Base-by-base conservation (phyloP, 2,113 vertebrate species). In the Epinephelus fuscoguttatus region DNA sequence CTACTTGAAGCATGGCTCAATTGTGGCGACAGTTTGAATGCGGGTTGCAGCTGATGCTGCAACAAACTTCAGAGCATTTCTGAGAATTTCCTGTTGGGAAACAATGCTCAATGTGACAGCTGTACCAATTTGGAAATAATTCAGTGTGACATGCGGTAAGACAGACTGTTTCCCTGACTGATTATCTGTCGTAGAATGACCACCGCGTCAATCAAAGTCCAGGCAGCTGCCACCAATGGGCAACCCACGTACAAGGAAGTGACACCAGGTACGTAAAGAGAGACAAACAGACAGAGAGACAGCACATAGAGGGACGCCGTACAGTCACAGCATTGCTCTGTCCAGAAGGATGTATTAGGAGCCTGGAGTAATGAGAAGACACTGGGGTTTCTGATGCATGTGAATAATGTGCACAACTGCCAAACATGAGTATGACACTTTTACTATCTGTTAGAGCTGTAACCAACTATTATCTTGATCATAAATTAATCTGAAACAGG, bases 51-150 rank as follows among this genome's bases (percentile, higher is more conserved):
- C 30, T 64, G 81, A 75, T 80, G 77, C 75, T 42, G 67, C 67
- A 83, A 89, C 61, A 74, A 64, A 75, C 63, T 27, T 53, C 13
- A 4, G 6, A 84, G 59, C 27, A 30, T 81, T 82, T 67, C 53
- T 55, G 49, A 82, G 40, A 45, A 64, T 81, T 64, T 75, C 6
- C 15, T 69, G 33, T 59, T 53, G 47, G 56, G 25, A 14, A 40
- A 53, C 4, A 21, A 73, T 52, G 23, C 14, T 25, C 14, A 11
- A 72, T 27, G 50, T 64, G 52, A 79, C 27, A 37, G 69, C 17
- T 75, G 62, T 12, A 40, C 52, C n/a, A 12, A 52, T 25, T 23
- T 69, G 37, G 25, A 59, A 74, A 47, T 47, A n/a, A 13, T 47
- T 62, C n/a, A 60, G 17, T 37, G 4, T 37, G 70, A 78, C 60